A percentile compares a stretch with the other conserved stretches of the same genome.
These are phyloP conservation scores for Sarcoramphus papa DNA, from an alignment of 2,797 vertebrate species.

Conservation along the genomic window DNA sequence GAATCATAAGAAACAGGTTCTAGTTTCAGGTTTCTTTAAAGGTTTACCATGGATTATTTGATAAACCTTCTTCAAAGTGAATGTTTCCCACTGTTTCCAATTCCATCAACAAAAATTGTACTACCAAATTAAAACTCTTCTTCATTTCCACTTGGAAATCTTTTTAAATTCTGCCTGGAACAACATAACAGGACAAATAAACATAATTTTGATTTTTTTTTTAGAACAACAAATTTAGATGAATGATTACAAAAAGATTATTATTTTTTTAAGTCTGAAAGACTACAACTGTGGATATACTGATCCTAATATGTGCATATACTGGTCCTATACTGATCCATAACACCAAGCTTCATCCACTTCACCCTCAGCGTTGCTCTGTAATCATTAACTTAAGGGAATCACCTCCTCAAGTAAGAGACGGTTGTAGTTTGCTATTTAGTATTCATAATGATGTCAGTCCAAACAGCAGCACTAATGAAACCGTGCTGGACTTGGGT, in stretches of 20 bases:
- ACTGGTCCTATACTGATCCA: not conserved
- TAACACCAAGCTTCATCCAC: not conserved
- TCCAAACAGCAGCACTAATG: not conserved
- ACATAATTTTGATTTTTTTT: not conserved
- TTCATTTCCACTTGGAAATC: conserved; percentile 69
- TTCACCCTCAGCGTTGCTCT: not conserved
- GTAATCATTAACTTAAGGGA: not conserved
- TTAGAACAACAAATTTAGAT: not conserved
- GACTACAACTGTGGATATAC: not conserved
- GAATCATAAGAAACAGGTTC: not conserved
- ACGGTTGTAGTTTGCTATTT: not conserved
- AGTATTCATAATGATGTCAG: not conserved
- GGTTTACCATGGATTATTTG: conserved; percentile 77
- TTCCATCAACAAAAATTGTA: conserved; percentile 80
- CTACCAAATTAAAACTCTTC: conserved; percentile 67
- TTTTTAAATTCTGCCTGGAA: conserved; percentile 68
- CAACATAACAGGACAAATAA: not conserved
- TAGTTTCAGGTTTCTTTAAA: not conserved
- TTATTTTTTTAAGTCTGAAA: not conserved
- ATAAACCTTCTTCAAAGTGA: conserved; percentile 82
- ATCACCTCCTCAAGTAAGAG: not conserved
- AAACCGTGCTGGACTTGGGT: not conserved
- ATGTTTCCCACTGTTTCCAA: conserved; percentile 85
- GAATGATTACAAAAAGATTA: not conserved
- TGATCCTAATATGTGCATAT: not conserved